Base-by-base conservation (phyloP, 1,140 invertebrate species). In the Drosophila nebulosa region DNA sequence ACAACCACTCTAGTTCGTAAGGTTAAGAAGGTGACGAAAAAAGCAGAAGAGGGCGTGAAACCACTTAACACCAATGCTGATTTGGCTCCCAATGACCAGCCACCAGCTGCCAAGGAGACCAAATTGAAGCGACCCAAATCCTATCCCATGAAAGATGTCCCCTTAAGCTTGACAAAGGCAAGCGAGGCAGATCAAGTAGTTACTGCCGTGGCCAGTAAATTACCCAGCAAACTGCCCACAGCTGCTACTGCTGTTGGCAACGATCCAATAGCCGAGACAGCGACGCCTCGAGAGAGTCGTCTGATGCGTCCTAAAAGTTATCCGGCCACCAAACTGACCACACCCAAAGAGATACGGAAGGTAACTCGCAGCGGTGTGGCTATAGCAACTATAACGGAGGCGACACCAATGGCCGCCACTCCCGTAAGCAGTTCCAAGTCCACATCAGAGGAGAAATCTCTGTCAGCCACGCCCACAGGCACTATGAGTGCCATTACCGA, bases 81-180 rank as follows among this genome's bases (percentile, higher is more conserved):
- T 2, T 21, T 46, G 39, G 6, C 16, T 21, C 7, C 39, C 2
- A 21, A 9, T 10, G 39, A 46, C 7, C 18, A 18, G 0, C n/a
- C 60, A 6, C 32, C 73, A 0, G 46, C 35, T 10, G 6, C 67
- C n/a, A 92, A 89, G 72, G 92, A 93, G 69, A 94, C 94, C 1
- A 94, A 93, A 91, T 72, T 95, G 21, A 92, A 93, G 12, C 89
- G 94, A 46, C 94, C 94, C 5, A 93, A 93, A 57, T 93, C 92
- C 16, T 93, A 92, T 73, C 92, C 92, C 26, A 91, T 78, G 62
- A 91, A 91, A 35, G 90, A 91, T 5, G 21, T 74, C 0, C 66
- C 63, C 0, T 24, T 83, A 0, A 86, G 70, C 18, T 55, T 88
- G 16, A 10, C 18, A 0, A 84, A 84, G 18, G 7, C 53, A 0